Evolutionary conservation across 2,113 vertebrate genomes (phyloP).

Genomic region (Pogonocichla stellata): DNA sequence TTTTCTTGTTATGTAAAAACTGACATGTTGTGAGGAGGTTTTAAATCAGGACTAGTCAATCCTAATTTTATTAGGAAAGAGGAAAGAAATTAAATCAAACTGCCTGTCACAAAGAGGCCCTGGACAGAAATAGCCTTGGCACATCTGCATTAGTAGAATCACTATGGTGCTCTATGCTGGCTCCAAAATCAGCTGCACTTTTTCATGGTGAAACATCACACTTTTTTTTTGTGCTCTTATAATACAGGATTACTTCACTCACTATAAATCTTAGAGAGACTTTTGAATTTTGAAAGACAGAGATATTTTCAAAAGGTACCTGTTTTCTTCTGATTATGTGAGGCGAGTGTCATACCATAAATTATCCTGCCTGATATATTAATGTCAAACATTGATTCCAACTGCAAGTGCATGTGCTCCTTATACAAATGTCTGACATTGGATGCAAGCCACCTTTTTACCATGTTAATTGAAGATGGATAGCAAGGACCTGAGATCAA

Average conservation of each 20-base stretch:
- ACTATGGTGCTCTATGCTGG: background rate
- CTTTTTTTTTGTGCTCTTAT: background rate
- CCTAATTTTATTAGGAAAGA: background rate
- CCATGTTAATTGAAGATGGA: constrained; percentile 54
- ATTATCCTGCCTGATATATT: constrained; percentile 29
- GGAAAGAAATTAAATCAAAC: background rate
- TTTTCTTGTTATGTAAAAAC: background rate
- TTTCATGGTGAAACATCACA: background rate
- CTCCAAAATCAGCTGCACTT: background rate
- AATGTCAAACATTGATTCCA: constrained; percentile 48
- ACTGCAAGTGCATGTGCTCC: constrained; percentile 32
- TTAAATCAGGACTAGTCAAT: background rate
- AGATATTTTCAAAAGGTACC: background rate
- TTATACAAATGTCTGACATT: constrained; percentile 33
- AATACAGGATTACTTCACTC: background rate
- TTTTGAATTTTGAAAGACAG: background rate
- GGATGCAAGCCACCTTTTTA: constrained; percentile 37
- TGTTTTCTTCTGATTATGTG: constrained; percentile 2
- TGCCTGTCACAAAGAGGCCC: background rate
- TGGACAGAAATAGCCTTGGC: background rate
- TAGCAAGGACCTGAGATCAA: constrained; percentile 49
- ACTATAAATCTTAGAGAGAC: background rate
- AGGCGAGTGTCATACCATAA: background rate
- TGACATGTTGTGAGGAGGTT: background rate
- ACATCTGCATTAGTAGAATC: background rate